These are phyloP conservation scores for Stichodactyla mertensii DNA, from an alignment of 64 coral and sea anemone genomes.

Conservation along the genomic window DNA sequence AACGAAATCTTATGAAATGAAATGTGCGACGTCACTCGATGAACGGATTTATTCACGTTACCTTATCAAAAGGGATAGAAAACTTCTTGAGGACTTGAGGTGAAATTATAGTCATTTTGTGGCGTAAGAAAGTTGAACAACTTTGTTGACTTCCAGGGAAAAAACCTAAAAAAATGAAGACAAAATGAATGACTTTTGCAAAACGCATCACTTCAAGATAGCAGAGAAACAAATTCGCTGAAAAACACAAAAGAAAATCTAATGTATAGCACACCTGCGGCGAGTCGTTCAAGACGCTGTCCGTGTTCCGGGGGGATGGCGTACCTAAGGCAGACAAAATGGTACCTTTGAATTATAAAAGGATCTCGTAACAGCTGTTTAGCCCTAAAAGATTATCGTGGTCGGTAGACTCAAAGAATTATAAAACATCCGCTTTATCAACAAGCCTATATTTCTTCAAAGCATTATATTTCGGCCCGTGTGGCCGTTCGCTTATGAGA, in stretches of 20 bases:
- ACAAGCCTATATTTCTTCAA: too few relatives aligned
- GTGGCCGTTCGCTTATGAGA: too few relatives aligned
- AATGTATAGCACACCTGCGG: constrained; percentile 54
- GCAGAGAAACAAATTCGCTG: neutral
- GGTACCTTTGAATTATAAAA: neutral
- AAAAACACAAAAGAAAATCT: neutral
- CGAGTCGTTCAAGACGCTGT: constrained; percentile 83
- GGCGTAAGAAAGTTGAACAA: constrained; percentile 88
- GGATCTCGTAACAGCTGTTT: neutral
- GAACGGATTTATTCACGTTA: neutral
- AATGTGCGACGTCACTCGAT: neutral
- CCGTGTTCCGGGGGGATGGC: constrained; percentile 93
- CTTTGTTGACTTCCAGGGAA: constrained; percentile 83
- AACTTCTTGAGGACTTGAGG: constrained; percentile 91
- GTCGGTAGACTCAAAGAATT: too few relatives aligned
- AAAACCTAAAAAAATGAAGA: constrained; percentile 49
- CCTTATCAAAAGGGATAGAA: constrained; percentile 96
- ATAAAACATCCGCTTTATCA: too few relatives aligned
- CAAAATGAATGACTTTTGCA: neutral
- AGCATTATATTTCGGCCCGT: too few relatives aligned
- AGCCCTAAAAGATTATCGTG: too few relatives aligned
- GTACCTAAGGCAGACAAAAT: constrained; percentile 47
- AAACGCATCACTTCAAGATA: neutral
- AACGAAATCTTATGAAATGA: neutral
- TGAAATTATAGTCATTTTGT: constrained; percentile 97